phyloP scores from a whole-genome alignment of 2,888 invertebrate species.

The Dyspetes luteomarginatus region DNA sequence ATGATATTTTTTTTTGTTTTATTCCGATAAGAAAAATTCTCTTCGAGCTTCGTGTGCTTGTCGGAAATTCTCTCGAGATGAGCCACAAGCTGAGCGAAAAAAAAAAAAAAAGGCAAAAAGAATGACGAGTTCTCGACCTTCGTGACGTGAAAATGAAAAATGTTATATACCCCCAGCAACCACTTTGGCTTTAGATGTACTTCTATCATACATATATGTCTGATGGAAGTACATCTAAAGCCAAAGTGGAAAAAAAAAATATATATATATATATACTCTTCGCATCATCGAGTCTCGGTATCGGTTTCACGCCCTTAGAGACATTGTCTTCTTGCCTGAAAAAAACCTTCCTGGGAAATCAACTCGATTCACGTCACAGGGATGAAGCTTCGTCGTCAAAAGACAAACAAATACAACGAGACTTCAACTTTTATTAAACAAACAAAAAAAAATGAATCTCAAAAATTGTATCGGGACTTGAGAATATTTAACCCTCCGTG shows the following conservation, averaged over 20 bases:
- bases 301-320: background rate
- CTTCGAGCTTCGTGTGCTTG: background rate
- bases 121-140: conserved; percentile 5
- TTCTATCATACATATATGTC: background rate
- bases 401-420: background rate
- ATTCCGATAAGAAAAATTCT: background rate
- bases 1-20: too few species aligned
- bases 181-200: background rate
- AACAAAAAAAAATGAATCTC: background rate
- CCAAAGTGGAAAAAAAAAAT: too few species aligned
- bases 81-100: background rate
- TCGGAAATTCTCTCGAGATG: conserved; percentile 1
- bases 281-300: conserved; percentile 14
- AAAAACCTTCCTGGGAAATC: conserved; percentile 16
- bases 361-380: background rate
- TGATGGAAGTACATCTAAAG: too few species aligned
- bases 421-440: too few species aligned
- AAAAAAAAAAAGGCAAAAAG: background rate
- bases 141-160: background rate
- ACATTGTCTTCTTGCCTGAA: background rate
- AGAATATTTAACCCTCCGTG: too few species aligned
- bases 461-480: background rate
- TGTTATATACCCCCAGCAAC: background rate
- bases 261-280: too few species aligned
- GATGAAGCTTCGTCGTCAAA: background rate